Conservation (phyloP, 2,797 vertebrate genomes). For the Sebastes iracundus region DNA sequence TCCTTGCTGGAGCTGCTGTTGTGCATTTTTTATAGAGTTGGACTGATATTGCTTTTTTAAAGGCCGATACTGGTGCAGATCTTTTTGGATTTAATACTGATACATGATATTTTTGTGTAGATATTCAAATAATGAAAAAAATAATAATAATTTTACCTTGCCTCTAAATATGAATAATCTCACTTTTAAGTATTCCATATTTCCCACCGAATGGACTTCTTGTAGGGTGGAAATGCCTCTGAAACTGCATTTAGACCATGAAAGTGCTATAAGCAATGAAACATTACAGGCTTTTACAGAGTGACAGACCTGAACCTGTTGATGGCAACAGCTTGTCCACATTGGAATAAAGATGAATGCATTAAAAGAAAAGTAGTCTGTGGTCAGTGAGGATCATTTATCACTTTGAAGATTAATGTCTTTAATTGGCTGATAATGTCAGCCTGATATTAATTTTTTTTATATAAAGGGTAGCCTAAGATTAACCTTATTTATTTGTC, state of each 20-base stretch:
- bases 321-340: background rate
- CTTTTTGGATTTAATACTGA: background rate
- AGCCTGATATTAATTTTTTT: background rate
- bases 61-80: conserved; percentile 5
- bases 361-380: background rate
- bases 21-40: conserved; percentile 52
- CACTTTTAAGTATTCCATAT: background rate
- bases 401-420: background rate
- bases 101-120: background rate
- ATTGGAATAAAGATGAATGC: background rate
- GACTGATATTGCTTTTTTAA: conserved; percentile 33
- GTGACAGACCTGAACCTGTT: background rate
- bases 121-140: background rate
- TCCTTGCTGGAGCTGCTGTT: conserved; percentile 59
- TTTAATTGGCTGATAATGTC: background rate
- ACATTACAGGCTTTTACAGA: background rate
- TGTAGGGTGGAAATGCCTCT: background rate
- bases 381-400: background rate
- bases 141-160: background rate
- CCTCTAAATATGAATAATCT: background rate
- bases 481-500: background rate
- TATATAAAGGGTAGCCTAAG: background rate
- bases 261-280: background rate
- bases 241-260: background rate
- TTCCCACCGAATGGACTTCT: background rate